Evolutionary conservation across 2,888 invertebrate genomes (phyloP), one percentile per base, ranked within the genome.

Genomic region (Cistogaster globosa): DNA sequence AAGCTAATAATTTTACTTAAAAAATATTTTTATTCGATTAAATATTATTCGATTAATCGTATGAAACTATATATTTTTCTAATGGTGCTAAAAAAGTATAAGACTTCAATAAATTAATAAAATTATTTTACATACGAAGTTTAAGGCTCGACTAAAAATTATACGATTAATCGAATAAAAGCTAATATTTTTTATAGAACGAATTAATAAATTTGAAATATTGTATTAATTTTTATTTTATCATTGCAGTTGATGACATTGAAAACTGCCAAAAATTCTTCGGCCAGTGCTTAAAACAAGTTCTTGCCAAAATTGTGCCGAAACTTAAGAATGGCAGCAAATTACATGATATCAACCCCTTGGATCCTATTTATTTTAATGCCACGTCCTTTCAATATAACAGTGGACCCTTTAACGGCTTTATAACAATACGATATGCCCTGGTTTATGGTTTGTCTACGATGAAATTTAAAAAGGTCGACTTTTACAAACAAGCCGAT

Each of bases 401-500:
- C 32, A 90, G 89, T 51, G 91, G 91, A 42, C 85, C 90, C 9
- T 83, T 92, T 48, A 89, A 90, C 86, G 91, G 92, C 9, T 90
- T 86, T 82, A 90, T 89, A 88, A 87, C 91, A 16, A 90, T 94
- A 86, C 94, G 92, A 87, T 93, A 95, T 88, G 93, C 94, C 0
- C 92, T 93, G 68, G 93, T 94, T 0, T 92, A 93, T 87, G 96
- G 96, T 7, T 88, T 95, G 45, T 93, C 93, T 72, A 91, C 92
- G 32, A 92, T 94, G 14, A 93, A 92, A 45, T 93, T 95, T 69
- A 93, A 94, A 60, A 94, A 94, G 86, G 94, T 94, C 42, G 94
- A 94, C 93, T 94, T 90, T 11, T 53, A 87, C 20, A 88, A 88
- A 68, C 87, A 89, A 69, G 85, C 86, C 4, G 71, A 83, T 7